Conservation (phyloP, 2,888 invertebrate genomes). For the Ethmia dodecea region DNA sequence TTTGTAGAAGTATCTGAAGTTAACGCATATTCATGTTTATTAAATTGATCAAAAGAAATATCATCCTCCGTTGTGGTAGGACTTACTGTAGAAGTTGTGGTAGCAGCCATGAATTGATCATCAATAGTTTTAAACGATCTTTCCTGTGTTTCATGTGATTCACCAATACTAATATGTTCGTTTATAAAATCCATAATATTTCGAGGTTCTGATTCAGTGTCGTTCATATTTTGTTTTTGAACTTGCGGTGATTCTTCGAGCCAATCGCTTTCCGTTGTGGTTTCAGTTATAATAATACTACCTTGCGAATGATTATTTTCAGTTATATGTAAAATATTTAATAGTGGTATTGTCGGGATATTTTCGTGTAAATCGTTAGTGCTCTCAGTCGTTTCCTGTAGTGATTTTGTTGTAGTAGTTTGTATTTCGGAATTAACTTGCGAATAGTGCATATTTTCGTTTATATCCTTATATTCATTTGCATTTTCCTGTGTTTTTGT, state of each 20-base stretch:
- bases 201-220: slow-evolving; percentile 12
- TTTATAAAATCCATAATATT: slow-evolving; percentile 21
- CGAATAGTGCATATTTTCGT: too few species aligned
- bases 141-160: slow-evolving; percentile 32
- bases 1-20: background rate
- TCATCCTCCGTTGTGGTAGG: slow-evolving; percentile 16
- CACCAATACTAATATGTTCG: slow-evolving; percentile 21
- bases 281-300: too few species aligned
- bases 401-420: too few species aligned
- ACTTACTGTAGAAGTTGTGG: slow-evolving; percentile 21
- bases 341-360: too few species aligned
- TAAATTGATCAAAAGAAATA: slow-evolving; percentile 21
- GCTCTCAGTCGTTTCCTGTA: too few species aligned
- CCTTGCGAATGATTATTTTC: too few species aligned
- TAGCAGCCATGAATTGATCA: slow-evolving; percentile 29
- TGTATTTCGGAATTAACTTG: too few species aligned
- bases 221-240: slow-evolving; percentile 14
- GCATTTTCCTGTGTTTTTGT: too few species aligned
- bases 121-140: slow-evolving; percentile 43
- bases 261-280: slow-evolving; percentile 43
- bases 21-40: background rate
- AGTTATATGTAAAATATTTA: too few species aligned
- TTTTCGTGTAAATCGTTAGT: too few species aligned
- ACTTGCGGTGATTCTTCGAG: slow-evolving; percentile 25
- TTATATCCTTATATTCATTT: too few species aligned